Evolutionary conservation across 2,797 vertebrate species (phyloP).

Genomic region (Schizopygopsis malacanthus): DNA sequence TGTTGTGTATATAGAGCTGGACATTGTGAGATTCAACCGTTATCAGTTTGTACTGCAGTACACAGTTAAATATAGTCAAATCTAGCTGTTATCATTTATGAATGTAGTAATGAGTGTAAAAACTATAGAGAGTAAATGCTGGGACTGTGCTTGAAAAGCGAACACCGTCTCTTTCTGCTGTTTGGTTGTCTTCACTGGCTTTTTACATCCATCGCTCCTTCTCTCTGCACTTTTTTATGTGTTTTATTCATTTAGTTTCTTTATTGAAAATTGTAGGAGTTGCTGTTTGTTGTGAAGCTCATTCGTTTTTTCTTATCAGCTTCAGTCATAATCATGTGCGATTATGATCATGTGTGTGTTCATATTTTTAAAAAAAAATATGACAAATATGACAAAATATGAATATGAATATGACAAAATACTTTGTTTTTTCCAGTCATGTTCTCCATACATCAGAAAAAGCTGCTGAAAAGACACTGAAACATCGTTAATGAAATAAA

Average conservation of each 20-base stretch:
- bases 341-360: neutral
- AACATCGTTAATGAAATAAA: neutral
- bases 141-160: constrained; percentile 19
- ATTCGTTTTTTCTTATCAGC: neutral
- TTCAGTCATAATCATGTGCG: neutral
- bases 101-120: neutral
- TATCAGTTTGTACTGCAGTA: neutral
- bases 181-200: constrained; percentile 21
- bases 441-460: neutral
- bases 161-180: constrained; percentile 7
- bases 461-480: too few species aligned
- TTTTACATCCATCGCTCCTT: neutral
- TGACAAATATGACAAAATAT: too few species aligned
- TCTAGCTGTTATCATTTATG: neutral
- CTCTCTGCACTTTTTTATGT: neutral
- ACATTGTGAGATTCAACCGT: neutral
- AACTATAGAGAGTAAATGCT: neutral
- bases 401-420: neutral
- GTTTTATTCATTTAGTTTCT: neutral
- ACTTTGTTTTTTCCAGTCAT: neutral
- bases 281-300: constrained; percentile 21
- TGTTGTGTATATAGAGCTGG: neutral
- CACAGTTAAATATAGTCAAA: neutral
- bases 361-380: constrained; percentile 3
- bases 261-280: neutral